Evolutionary conservation across 2,888 invertebrate species (phyloP), one percentile per base, ranked within the genome.

Genomic region (Selenia dentaria): DNA sequence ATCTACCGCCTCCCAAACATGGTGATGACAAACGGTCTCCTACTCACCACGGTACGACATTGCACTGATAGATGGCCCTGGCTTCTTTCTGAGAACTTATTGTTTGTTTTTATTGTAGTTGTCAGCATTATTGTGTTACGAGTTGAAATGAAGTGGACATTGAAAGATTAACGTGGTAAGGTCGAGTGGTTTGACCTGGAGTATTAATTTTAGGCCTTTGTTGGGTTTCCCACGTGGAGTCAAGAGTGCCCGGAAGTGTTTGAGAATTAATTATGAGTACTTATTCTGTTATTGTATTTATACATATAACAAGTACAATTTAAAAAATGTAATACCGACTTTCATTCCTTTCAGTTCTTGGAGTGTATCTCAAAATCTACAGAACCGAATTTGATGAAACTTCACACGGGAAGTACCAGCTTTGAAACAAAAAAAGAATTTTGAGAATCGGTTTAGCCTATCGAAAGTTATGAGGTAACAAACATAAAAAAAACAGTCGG

Each of bases 41-140:
- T 24, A 27, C 24, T 29, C 24, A 29, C 32, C 20, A 26, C 28
- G 22, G 9, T 37, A 18, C 40, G 46, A 36, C 46, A 46, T 40
- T 46, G 46, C 46, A 26, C 40, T 32, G 20, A 40, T 27, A 27
- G 25, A 32, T 18, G 47, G 38, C 47, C 47, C 28, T 48, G 47
- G 37, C 47, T 48, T 32, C 36, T 12, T 41, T 48, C 9, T 27
- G 20, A 40, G 24, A 26, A 46, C 16, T 40, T 41, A 48, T 48
- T 48, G 47, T 48, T 41, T 48, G 41, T 48, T 48, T 47, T 48
- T 40, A 8, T 22, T 22, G 8, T 8, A 39, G 35, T 46, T n/a
- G 14, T 10, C 22, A 24, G 6, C 8, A 2, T 22, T 13, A 18
- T 26, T 31, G 12, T 18, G n/a, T 11, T 8, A 31, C 33, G 29